Base-by-base conservation (phyloP, 2,797 vertebrate genomes). In the Calcarius lapponicus region DNA sequence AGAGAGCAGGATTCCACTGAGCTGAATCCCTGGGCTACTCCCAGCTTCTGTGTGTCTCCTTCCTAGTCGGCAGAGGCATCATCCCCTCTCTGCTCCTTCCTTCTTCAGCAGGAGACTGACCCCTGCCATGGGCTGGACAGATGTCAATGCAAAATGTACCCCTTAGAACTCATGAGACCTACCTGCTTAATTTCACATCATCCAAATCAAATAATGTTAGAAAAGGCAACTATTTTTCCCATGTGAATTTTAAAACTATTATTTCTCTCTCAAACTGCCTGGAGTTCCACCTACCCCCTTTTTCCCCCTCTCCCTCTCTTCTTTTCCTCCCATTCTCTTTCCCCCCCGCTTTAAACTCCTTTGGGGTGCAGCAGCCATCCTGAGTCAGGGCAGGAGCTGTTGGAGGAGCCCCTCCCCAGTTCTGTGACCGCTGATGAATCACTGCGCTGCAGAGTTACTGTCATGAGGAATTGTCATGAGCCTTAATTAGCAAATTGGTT, bases 401-500 rank as follows among this genome's bases (percentile, higher is more conserved):
- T 15, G 45, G 28, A 70, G 54, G 74, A 71, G 58, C 70, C 8
- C 5, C 71, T 65, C 45, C 21, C 3, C 50, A 17, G 5, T 31
- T 79, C 6, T 0, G 26, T 69, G 83, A 73, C 1, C 1, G 8
- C 3, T 9, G 65, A 67, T 96, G 88, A 95, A 74, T 95, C 93
- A 91, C 69, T 18, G 18, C 58, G 48, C 36, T 0, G 20, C 57
- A 11, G 8, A 28, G 70, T 57, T 80, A 50, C 84, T 12, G 43
- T 43, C 36, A 38, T n/a, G 93, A 92, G 45, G 76, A 90, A 90
- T 53, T 84, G 88, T 76, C 96, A 80, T 19, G 83, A 81, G 86
- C 34, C 79, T 71, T 93, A 91, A 91, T 93, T 91, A 96, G 91
- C 86, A 85, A 80, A 71, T 80, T 64, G 61, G 48, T 80, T 92